Evolutionary conservation across 2,113 vertebrate species (phyloP).

Genomic region (Ctenomys sociabilis): DNA sequence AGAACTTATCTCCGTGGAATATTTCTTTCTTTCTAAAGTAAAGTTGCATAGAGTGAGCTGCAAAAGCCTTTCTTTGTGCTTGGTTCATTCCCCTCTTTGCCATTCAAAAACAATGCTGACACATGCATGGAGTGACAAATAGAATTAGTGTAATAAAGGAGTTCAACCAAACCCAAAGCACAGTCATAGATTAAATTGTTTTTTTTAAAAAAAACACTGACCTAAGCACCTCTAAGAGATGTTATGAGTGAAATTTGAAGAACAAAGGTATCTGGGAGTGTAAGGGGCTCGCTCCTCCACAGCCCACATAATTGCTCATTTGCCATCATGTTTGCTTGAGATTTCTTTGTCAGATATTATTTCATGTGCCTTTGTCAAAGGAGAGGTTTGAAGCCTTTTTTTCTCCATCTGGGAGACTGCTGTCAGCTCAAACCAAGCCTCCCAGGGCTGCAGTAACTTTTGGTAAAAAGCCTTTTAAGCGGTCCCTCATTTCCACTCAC

Average conservation of each 20-base stretch:
- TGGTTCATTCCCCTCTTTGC: constrained; percentile 87
- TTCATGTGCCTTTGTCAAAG: constrained; percentile 84
- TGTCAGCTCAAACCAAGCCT: constrained; percentile 85
- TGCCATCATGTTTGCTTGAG: constrained; percentile 87
- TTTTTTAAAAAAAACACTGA: constrained; percentile 91
- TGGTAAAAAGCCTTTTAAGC: constrained; percentile 85
- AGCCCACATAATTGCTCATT: constrained; percentile 88
- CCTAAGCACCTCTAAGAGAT: constrained; percentile 90
- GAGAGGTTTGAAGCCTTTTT: constrained; percentile 82
- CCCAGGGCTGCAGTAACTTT: constrained; percentile 85
- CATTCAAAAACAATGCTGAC: constrained; percentile 89
- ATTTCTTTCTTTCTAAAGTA: constrained; percentile 74
- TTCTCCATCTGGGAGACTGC: constrained; percentile 79
- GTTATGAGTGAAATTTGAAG: constrained; percentile 86
- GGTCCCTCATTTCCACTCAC: constrained; percentile 68
- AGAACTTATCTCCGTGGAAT: constrained; percentile 48
- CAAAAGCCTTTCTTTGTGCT: constrained; percentile 85
- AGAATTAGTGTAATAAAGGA: constrained; percentile 91
- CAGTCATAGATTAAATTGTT: constrained; percentile 88
- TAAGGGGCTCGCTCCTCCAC: constrained; percentile 83
- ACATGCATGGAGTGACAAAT: constrained; percentile 88
- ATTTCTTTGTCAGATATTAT: constrained; percentile 83
- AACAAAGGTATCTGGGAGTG: constrained; percentile 82
- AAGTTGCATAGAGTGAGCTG: constrained; percentile 77
- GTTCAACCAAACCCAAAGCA: constrained; percentile 86